Evolutionary conservation across 2,113 vertebrate species (phyloP).

Genomic region (Holacanthus passer): DNA sequence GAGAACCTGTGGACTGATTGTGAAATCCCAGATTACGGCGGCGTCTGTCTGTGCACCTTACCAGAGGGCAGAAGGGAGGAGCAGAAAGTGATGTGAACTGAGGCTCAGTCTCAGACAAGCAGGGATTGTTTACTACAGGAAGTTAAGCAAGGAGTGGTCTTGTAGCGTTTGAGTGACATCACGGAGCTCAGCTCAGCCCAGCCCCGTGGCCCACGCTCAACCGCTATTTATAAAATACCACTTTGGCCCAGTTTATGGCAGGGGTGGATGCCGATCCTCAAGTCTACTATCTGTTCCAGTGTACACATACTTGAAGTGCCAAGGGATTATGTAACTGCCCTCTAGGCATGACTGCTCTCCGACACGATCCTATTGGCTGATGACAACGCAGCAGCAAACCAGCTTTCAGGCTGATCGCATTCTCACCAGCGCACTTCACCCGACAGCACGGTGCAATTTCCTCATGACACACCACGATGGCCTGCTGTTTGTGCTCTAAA

Average conservation of each 20-base stretch:
- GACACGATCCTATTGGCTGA: constrained; percentile 50
- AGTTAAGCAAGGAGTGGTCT: constrained; percentile 84
- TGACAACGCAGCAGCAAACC: constrained; percentile 62
- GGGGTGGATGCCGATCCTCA: constrained; percentile 78
- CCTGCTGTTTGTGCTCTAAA: constrained; percentile 13
- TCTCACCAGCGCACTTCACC: constrained; percentile 46
- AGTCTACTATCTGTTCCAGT: constrained; percentile 77
- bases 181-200: constrained; percentile 75
- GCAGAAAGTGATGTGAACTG: constrained; percentile 37
- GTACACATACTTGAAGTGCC: constrained; percentile 77
- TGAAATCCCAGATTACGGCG: constrained; percentile 54
- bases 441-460: constrained; percentile 44
- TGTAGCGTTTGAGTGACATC: constrained; percentile 78
- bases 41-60: constrained; percentile 26
- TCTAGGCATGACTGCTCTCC: constrained; percentile 72
- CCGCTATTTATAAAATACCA: constrained; percentile 83
- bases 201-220: constrained; percentile 82
- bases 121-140: constrained; percentile 85
- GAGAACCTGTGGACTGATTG: constrained; percentile 54
- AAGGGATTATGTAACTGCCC: constrained; percentile 79
- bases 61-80: constrained; percentile 16
- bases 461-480: constrained; percentile 44
- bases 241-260: constrained; percentile 79
- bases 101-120: constrained; percentile 76
- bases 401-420: constrained; percentile 46